Base-by-base conservation (phyloP, 2,888 invertebrate genomes). In the Amphipyra berbera region DNA sequence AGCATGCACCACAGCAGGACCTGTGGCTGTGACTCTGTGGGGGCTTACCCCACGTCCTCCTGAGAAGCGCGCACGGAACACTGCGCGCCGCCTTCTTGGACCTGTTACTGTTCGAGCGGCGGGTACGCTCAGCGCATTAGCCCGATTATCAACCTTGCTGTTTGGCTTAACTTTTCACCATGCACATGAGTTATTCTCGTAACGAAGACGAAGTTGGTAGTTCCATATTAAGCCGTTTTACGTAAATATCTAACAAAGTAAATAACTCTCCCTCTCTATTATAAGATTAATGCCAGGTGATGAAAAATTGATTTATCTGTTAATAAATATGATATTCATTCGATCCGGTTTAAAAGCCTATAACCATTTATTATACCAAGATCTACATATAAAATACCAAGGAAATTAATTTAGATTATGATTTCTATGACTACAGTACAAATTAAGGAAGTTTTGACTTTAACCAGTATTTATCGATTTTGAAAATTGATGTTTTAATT, bases 351-450 rank as follows among this genome's bases (percentile, higher is more conserved):
- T 50, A 60, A 47, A 74, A 47, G 65, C 65, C 47, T 61, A 65
- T 61, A 53, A 45, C 42, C 13, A 74, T 61, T 58, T 61, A 59
- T 69, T 61, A 59, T 38, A 53, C 0, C 8, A 41, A 60, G 42
- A 61, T 73, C 44, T 59, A 49, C 49, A 59, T 61, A 58, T 61
- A 15, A 44, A 70, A 61, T 54, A 40, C 35, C 42, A n/a, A 44
- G 38, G 40, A 62, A 50, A 76, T 76, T 67, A 67, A 71, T 75
- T 71, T 75, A 52, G 8, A 67, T 47, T 62, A 60, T 37, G 33
- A 37, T 54, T 46, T 47, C 54, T 57, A 48, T 38, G 15, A 37
- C 6, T 59, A n/a, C 44, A 14, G n/a, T 54, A 45, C 21, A 59
- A 53, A 56, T 66, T 57, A 21, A 58, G 59, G 61, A 73, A 75